Percentiles rank a stretch among this genome's conserved stretches.
phyloP scores from a whole-genome alignment of 2,797 vertebrate genomes.

The Ctenosaura bakeri region DNA sequence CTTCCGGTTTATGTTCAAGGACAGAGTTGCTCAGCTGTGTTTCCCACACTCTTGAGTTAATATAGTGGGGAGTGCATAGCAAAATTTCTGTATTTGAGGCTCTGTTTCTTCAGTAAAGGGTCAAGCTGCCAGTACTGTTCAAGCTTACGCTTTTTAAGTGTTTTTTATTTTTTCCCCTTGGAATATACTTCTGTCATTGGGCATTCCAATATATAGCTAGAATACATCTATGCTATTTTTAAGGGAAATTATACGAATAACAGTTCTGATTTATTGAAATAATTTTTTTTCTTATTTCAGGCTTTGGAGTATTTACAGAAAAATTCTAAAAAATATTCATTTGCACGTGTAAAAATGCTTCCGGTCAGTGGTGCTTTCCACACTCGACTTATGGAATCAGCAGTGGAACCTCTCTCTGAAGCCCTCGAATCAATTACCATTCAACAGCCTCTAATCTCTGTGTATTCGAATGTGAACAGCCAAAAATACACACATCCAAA shows the following conservation, averaged over 20 bases:
- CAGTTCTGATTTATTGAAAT: neutral
- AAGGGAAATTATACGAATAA: neutral
- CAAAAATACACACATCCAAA: conserved; percentile 85
- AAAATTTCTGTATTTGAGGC: neutral
- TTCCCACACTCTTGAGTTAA: neutral
- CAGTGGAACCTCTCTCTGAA: conserved; percentile 83
- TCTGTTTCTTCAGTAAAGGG: neutral
- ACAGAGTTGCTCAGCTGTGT: neutral
- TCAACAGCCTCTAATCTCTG: conserved; percentile 85
- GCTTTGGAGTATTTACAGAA: conserved; percentile 91
- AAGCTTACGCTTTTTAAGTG: neutral
- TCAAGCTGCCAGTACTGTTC: neutral
- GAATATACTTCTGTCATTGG: neutral
- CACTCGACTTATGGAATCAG: conserved; percentile 89
- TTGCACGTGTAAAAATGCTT: conserved; percentile 84
- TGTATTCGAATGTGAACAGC: conserved; percentile 91
- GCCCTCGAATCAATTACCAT: conserved; percentile 85
- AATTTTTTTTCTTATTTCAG: conserved; percentile 74
- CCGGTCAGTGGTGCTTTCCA: conserved; percentile 95
- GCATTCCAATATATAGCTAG: neutral
- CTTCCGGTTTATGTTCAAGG: neutral
- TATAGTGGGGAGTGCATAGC: no score
- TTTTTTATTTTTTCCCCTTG: neutral
- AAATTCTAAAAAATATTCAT: conserved; percentile 84
- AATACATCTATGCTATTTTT: neutral